Percentiles rank a stretch among this genome's conserved stretches.
phyloP scores from a whole-genome alignment of 1,140 invertebrate species.

The Aporrectodea caliginosa region DNA sequence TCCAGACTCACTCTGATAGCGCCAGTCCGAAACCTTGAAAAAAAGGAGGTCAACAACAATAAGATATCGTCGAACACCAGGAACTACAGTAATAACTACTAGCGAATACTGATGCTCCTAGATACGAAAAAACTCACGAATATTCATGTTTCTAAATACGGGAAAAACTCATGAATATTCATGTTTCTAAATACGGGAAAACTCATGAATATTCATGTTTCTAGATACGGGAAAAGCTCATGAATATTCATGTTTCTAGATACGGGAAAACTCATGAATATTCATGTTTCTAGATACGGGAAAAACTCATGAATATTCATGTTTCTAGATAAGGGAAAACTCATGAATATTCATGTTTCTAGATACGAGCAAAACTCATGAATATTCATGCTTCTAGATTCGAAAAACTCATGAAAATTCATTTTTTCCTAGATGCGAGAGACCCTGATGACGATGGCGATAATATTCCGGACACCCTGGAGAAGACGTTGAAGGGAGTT shows the following conservation, averaged over 20 bases:
- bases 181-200: too few relatives aligned
- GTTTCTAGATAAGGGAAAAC: background rate
- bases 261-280: background rate
- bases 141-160: too few relatives aligned
- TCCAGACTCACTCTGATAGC: too few relatives aligned
- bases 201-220: too few relatives aligned
- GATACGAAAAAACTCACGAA: too few relatives aligned
- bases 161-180: too few relatives aligned
- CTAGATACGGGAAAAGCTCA: too few relatives aligned
- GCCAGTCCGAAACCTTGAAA: too few relatives aligned
- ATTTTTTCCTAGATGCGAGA: background rate
- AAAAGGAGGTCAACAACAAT: too few relatives aligned
- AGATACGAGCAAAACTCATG: background rate
- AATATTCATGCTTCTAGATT: background rate
- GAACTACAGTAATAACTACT: too few relatives aligned
- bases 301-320: background rate
- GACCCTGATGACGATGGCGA: constrained; percentile 18
- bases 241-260: background rate
- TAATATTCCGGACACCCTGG: constrained; percentile 14
- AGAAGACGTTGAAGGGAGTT: constrained; percentile 1
- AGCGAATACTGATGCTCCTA: too few relatives aligned
- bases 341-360: background rate
- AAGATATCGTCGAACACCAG: too few relatives aligned
- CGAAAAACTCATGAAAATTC: background rate
- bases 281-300: background rate